These are phyloP conservation scores for Empidonax traillii DNA, from an alignment of 2,113 vertebrate species.

Conservation along the genomic window DNA sequence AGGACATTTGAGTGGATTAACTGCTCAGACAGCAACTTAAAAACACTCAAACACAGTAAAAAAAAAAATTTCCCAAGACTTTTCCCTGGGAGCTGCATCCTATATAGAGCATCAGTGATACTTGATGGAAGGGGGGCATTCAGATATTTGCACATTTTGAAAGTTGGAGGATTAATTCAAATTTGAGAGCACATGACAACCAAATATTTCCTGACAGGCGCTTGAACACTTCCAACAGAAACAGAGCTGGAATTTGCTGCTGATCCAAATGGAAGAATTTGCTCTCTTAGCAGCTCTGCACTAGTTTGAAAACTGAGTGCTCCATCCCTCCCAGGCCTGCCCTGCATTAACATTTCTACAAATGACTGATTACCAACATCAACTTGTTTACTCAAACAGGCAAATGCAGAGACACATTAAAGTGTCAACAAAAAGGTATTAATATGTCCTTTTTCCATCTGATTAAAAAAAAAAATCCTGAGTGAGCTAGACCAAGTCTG, in stretches of 20 bases:
- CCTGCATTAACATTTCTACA: not conserved
- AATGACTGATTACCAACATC: not conserved
- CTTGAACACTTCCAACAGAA: constrained; percentile 43
- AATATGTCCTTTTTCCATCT: not conserved
- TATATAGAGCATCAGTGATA: not conserved
- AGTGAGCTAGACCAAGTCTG: not conserved
- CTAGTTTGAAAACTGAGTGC: not conserved
- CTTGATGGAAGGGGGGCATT: not conserved
- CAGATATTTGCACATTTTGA: not conserved
- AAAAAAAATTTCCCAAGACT: not conserved
- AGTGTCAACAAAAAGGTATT: not conserved
- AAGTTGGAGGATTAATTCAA: not conserved
- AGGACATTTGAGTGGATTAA: not conserved
- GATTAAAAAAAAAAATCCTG: not conserved
- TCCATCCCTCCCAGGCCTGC: not conserved
- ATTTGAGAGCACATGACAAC: not conserved
- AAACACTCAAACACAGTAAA: not conserved
- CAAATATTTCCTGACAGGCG: constrained; percentile 11
- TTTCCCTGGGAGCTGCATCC: not conserved
- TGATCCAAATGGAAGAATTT: constrained; percentile 35
- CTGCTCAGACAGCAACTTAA: not conserved
- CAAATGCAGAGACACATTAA: not conserved
- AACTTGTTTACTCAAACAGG: not conserved
- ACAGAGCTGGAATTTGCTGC: constrained; percentile 53
- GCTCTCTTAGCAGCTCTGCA: not conserved